Conservation (phyloP, 2,113 vertebrate species). For the Serinus canaria region DNA sequence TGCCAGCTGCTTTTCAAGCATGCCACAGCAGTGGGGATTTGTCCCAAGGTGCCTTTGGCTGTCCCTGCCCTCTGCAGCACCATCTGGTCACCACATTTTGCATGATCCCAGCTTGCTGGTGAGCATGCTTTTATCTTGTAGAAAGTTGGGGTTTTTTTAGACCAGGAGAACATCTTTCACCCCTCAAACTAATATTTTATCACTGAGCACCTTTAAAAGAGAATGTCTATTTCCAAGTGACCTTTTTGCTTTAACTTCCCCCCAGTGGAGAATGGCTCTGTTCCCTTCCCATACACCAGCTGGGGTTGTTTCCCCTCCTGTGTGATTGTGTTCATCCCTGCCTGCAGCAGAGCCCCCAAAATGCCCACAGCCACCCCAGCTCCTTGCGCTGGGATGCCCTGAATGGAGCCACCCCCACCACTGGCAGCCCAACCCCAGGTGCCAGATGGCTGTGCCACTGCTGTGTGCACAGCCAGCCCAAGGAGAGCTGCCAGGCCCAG, state of each 20-base stretch:
- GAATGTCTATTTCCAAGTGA: neutral
- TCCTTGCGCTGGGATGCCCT: neutral
- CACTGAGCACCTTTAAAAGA: neutral
- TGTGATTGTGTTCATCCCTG: accelerated
- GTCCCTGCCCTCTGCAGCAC: accelerated
- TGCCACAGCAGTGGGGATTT: accelerated
- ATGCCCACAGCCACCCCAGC: accelerated
- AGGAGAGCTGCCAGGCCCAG: neutral
- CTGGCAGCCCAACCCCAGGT: neutral
- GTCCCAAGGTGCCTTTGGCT: neutral
- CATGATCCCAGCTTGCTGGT: accelerated
- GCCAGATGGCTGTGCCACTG: accelerated
- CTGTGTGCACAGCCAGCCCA: accelerated
- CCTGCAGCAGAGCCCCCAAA: neutral
- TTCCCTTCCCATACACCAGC: neutral
- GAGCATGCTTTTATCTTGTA: neutral
- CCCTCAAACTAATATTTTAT: neutral
- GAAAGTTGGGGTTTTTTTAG: neutral
- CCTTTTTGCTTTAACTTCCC: neutral
- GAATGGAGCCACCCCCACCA: neutral
- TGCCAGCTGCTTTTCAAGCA: neutral
- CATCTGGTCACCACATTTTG: neutral
- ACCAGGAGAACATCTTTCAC: neutral
- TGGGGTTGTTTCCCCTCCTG: neutral
- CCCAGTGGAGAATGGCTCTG: accelerated